phyloP scores from a whole-genome alignment of 1,140 invertebrate species.

The Zaprionus capensis region DNA sequence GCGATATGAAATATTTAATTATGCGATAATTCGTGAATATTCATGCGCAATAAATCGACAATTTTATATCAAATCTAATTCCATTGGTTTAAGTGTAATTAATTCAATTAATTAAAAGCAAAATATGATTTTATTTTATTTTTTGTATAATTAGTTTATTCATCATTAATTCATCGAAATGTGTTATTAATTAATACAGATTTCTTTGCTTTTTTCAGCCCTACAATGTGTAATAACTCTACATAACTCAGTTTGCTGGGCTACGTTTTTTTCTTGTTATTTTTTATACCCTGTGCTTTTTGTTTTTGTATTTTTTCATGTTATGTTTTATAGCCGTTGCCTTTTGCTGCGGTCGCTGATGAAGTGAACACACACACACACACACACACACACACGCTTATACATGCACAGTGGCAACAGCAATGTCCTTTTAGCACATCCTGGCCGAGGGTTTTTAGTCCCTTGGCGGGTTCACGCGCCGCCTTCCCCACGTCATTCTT shows the following conservation, averaged over 20 bases:
- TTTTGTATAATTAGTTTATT: background rate
- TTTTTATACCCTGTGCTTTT: conserved; percentile 18
- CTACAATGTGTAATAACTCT: conserved; percentile 14
- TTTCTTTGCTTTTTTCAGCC: conserved; percentile 10
- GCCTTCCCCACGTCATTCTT: background rate
- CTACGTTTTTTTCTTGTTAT: background rate
- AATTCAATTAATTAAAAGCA: background rate
- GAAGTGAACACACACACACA: conserved; percentile 65
- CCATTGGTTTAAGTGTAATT: background rate
- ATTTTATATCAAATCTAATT: background rate
- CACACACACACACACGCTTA: conserved; percentile 1
- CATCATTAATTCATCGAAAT: background rate
- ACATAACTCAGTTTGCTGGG: conserved; percentile 19
- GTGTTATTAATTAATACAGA: background rate
- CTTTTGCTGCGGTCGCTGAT: conserved; percentile 76
- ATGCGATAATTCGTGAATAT: background rate
- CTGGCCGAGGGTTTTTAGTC: conserved; percentile 40
- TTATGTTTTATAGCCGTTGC: conserved; percentile 46
- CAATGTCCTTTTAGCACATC: conserved; percentile 74
- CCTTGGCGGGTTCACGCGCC: conserved; percentile 18
- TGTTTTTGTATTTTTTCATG: conserved; percentile 24
- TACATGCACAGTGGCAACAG: conserved; percentile 50
- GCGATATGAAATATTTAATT: background rate
- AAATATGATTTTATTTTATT: background rate
- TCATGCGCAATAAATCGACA: background rate